Base-by-base conservation (phyloP, 2,888 invertebrate species). In the Eupithecia insigniata region DNA sequence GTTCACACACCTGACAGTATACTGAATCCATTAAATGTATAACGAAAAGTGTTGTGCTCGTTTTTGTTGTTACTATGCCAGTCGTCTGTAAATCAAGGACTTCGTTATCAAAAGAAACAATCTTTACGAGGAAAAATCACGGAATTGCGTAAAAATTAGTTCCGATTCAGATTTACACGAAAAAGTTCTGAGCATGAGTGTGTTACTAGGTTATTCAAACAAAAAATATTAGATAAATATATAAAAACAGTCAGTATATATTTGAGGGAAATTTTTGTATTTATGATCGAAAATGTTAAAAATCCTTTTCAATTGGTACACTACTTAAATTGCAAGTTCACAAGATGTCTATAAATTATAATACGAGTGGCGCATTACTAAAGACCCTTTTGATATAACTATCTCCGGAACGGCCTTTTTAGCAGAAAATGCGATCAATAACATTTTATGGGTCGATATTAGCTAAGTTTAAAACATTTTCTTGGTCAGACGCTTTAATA, bases 121-220 rank as follows among this genome's bases (percentile, higher is more conserved):
- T 85, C 81, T 89, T 87, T 87, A 89, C 86, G 86, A 85, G 84
- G 76, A 82, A 55, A 83, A 86, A 85, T 82, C 87, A 89, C 87
- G 87, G 82, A 82, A 76, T 82, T 83, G 78, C 79, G 73, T 75
- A 73, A 46, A 74, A 74, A 67, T 69, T 69, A 43, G 46, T 64
- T 46, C 12, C 39, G 51, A 71, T 71, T 26, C 39, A 32, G 46
- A 67, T 70, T 68, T 36, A 66, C 36, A 68, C 28, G 66, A 34
- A 64, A 4, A 64, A 62, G 1, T 62, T 62, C 22, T 10, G 32
- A 62, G 62, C 34, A 62, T 62, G n/a, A 34, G n/a, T 22, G 22
- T 64, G 22, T 22, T 36, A 22, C 22, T 26, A 64, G 60, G 60
- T 64, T 64, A 64, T 14, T 4, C 32, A 6, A 32, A 22, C 2